Evolutionary conservation across 2,888 invertebrate species (phyloP), one percentile per base, ranked within the genome.

Genomic region (Galerucella calmariensis): DNA sequence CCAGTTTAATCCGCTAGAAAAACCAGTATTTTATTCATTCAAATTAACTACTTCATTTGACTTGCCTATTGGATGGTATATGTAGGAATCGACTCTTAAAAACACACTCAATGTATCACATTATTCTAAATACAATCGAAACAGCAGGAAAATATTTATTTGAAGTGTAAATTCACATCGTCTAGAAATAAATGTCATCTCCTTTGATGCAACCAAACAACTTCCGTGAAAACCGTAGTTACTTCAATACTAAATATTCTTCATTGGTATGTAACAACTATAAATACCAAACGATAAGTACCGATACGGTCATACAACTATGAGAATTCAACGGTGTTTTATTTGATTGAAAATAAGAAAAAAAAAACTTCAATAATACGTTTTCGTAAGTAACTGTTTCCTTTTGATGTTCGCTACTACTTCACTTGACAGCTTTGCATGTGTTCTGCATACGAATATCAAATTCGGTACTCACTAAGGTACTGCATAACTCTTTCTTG

Each of bases 321-420:
- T 67, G 53, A 24, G 51, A 67, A 67, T 51, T 24, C 67, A 76
- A 76, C 74, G 70, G 72, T 70, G 72, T 72, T 73, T 69, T 72
- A 67, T 74, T 68, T 69, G 71, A 69, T 74, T 41, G 35, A 9
- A 41, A 41, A 41, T 62, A 72, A 27, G 27, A 27, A 76, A 76
- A 71, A 44, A 73, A 73, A n/a, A 51, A 51, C 51, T 51, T 14
- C 76, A 71, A 74, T 74, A 74, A 71, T 74, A 74, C 58, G 70
- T 69, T 59, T 73, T 73, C 51, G 35, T 41, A 41, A 41, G 63
- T 73, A 74, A 76, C 76, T 74, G 72, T 75, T 75, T 67, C 68
- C 68, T 65, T 63, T 69, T 63, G 63, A 51, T 72, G 72, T 72
- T 67, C 16, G 75, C 66, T 61, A 66, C 75, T 74, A 59, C 66